A percentile compares a stretch with the other conserved stretches of the same genome.
Evolutionary conservation across 2,888 invertebrate genomes (phyloP).

Genomic region (Tholera decimalis): DNA sequence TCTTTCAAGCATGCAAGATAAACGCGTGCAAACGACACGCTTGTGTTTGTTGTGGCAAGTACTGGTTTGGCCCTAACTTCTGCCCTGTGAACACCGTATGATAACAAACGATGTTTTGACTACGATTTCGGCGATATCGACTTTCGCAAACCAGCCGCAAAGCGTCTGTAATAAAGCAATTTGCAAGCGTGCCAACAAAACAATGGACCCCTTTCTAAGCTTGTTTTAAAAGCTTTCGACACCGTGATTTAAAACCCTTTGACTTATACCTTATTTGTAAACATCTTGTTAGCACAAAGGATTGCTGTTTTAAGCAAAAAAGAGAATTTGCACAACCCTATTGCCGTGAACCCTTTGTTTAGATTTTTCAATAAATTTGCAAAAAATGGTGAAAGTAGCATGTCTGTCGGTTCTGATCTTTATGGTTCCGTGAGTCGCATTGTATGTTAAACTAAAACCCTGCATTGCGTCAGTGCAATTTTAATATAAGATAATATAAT

Average conservation of each 20-base stretch:
- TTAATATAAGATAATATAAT: constrained; percentile 29
- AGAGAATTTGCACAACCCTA: constrained; percentile 87
- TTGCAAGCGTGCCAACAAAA: constrained; percentile 88
- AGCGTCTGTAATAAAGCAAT: constrained; percentile 89
- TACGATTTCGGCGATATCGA: constrained; percentile 88
- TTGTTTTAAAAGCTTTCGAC: constrained; percentile 91
- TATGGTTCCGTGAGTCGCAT: constrained; percentile 53
- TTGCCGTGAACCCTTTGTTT: constrained; percentile 86
- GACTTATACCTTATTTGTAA: constrained; percentile 90
- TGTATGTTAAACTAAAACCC: constrained; percentile 25
- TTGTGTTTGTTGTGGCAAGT: constrained; percentile 63
- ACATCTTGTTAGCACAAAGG: constrained; percentile 87
- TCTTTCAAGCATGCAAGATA: constrained; percentile 56
- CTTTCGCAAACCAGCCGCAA: constrained; percentile 83
- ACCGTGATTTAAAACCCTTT: constrained; percentile 91
- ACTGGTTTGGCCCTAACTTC: constrained; percentile 51
- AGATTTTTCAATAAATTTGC: constrained; percentile 72
- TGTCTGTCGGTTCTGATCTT: constrained; percentile 65
- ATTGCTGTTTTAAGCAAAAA: constrained; percentile 82
- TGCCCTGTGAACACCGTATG: constrained; percentile 69
- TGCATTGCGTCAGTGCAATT: constrained; percentile 21
- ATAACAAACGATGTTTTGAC: constrained; percentile 88
- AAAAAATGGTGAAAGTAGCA: constrained; percentile 80
- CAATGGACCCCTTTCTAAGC: constrained; percentile 88
- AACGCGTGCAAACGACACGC: constrained; percentile 51